Evolutionary conservation across 2,888 invertebrate genomes (phyloP).

Genomic region (Druceiella hillmani): DNA sequence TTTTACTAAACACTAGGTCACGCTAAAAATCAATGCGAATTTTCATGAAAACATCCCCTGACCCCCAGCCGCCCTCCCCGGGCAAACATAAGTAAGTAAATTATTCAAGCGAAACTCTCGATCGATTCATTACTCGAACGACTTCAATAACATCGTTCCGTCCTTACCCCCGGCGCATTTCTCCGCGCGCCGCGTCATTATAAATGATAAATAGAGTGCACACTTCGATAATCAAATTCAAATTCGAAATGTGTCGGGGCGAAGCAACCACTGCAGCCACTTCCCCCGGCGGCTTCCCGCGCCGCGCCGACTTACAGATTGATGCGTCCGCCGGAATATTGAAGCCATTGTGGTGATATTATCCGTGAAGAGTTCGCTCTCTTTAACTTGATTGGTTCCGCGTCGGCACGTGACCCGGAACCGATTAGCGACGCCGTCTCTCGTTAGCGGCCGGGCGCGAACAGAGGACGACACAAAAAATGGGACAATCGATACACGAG

Average conservation of each 20-base stretch:
- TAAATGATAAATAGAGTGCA: constrained; percentile 52
- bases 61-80: too few species aligned
- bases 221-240: constrained; percentile 55
- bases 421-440: constrained; percentile 38
- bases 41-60: too few species aligned
- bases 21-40: too few species aligned
- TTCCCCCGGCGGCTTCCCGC: constrained; percentile 23
- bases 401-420: constrained; percentile 56
- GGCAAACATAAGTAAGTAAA: too few species aligned
- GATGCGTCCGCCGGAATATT: constrained; percentile 36
- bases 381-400: constrained; percentile 53
- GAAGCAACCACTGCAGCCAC: constrained; percentile 35
- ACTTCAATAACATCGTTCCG: constrained; percentile 48
- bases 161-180: constrained; percentile 38
- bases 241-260: constrained; percentile 48
- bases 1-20: too few species aligned
- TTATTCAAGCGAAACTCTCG: too few species aligned
- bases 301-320: constrained; percentile 32
- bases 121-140: too few species aligned
- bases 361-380: constrained; percentile 47
- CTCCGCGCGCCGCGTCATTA: constrained; percentile 41
- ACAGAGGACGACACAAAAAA: too few species aligned
- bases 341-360: constrained; percentile 52
- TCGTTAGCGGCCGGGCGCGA: constrained; percentile 16
- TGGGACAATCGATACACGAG: too few species aligned